phyloP scores from a whole-genome alignment of 2,888 invertebrate species.

The Pilophorus perplexus region DNA sequence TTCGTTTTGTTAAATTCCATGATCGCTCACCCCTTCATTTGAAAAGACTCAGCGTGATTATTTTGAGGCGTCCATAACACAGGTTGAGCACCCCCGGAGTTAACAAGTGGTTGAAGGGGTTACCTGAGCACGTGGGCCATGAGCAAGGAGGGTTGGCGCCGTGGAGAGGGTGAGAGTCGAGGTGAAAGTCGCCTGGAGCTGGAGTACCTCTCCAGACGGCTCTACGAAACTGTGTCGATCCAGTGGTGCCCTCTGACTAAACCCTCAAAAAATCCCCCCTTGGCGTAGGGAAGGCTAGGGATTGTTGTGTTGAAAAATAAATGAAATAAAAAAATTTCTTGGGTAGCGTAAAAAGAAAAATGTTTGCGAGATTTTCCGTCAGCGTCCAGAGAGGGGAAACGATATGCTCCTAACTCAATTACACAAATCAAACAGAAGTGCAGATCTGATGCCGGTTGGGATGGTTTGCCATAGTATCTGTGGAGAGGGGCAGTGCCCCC shows the following conservation, averaged over 20 bases:
- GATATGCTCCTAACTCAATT: slow-evolving; percentile 45
- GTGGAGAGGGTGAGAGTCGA: slow-evolving; percentile 14
- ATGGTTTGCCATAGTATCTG: neutral
- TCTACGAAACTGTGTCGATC: neutral
- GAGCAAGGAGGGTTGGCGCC: neutral
- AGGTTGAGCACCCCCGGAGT: too few species aligned
- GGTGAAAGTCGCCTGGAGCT: slow-evolving; percentile 31
- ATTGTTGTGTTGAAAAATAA: too few species aligned
- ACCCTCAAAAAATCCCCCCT: too few species aligned
- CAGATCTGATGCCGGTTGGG: slow-evolving; percentile 4
- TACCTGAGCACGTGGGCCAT: slow-evolving; percentile 41
- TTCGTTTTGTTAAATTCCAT: too few species aligned
- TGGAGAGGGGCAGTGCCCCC: slow-evolving; percentile 50
- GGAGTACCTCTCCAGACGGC: slow-evolving; percentile 7
- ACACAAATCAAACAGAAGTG: slow-evolving; percentile 45
- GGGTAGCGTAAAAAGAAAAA: neutral
- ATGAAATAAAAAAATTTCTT: neutral
- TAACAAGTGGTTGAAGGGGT: slow-evolving; percentile 20
- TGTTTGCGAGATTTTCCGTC: neutral
- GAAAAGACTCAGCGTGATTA: too few species aligned
- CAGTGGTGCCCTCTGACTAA: neutral
- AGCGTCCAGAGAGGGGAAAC: neutral
- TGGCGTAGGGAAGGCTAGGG: too few species aligned
- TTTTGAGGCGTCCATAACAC: too few species aligned
- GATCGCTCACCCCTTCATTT: too few species aligned